A percentile compares a stretch with the other conserved stretches of the same genome.
These are phyloP conservation scores for Noctua janthina DNA, from an alignment of 2,888 invertebrate genomes.

Conservation along the genomic window DNA sequence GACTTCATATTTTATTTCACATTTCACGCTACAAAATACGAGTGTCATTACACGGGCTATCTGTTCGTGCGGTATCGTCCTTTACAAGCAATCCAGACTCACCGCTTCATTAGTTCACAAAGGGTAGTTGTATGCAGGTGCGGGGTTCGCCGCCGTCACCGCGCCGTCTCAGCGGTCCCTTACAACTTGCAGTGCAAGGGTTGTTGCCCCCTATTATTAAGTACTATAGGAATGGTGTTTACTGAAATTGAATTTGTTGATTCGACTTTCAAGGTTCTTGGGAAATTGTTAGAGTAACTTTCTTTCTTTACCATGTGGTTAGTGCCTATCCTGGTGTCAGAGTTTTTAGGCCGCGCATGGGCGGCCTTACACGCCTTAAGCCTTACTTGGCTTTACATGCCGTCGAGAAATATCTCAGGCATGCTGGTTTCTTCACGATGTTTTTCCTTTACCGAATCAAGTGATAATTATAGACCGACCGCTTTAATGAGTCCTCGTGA, in stretches of 20 bases:
- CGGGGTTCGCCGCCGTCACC: constrained; percentile 10
- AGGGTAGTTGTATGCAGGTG: constrained; percentile 57
- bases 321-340: too few relatives aligned
- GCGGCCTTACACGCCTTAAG: too few relatives aligned
- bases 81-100: constrained; percentile 56
- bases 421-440: too few relatives aligned
- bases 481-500: too few relatives aligned
- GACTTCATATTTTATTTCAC: constrained; percentile 25
- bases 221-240: constrained; percentile 17
- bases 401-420: too few relatives aligned
- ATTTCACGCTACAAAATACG: constrained; percentile 37
- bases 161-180: constrained; percentile 30
- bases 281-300: constrained; percentile 8
- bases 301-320: too few relatives aligned
- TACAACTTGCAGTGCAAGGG: constrained; percentile 46
- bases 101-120: constrained; percentile 62
- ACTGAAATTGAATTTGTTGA: constrained; percentile 37
- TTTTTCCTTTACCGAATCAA: too few relatives aligned
- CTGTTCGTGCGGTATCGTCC: constrained; percentile 55
- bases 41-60: constrained; percentile 32
- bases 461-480: too few relatives aligned
- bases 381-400: too few relatives aligned
- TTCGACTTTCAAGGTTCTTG: constrained; percentile 12
- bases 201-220: constrained; percentile 50
- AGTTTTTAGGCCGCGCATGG: too few relatives aligned